Conservation (phyloP, 2,888 invertebrate species). For the Parelbella ahira region DNA sequence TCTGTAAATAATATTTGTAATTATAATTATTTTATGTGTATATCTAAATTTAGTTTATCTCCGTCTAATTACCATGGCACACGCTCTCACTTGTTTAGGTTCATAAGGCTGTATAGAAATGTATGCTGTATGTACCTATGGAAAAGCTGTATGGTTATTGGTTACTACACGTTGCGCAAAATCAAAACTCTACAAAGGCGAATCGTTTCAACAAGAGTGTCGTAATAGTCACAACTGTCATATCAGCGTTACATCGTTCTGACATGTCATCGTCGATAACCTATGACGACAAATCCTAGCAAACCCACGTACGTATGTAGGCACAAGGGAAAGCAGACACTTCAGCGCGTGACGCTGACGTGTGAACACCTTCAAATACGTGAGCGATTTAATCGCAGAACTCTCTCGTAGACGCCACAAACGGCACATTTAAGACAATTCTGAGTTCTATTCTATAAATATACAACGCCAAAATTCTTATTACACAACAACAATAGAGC, state of each 20-base stretch:
- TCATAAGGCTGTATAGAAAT: too few species aligned
- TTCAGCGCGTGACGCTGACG: constrained; percentile 51
- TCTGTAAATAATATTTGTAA: too few species aligned
- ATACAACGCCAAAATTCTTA: constrained; percentile 34
- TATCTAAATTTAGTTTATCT: too few species aligned
- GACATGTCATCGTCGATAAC: constrained; percentile 43
- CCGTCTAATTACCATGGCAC: too few species aligned
- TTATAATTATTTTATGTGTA: too few species aligned
- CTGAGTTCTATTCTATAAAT: constrained; percentile 36
- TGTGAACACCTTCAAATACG: constrained; percentile 53
- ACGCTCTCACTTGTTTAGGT: too few species aligned
- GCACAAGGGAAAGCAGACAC: constrained; percentile 56
- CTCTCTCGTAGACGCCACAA: constrained; percentile 18
- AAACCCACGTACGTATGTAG: constrained; percentile 46
- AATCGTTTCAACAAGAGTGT: constrained; percentile 6
- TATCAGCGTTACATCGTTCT: constrained; percentile 16
- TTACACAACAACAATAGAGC: constrained; percentile 33
- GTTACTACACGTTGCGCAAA: too few species aligned
- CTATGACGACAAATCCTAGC: constrained; percentile 46
- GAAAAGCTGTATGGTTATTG: too few species aligned
- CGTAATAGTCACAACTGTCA: constrained; percentile 25
- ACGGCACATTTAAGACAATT: constrained; percentile 32
- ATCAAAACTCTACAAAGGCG: too few species aligned
- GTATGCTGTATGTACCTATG: too few species aligned
- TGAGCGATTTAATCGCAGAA: constrained; percentile 63